phyloP scores from a whole-genome alignment of 1,140 invertebrate genomes.

The Ceratoteleas bidentatus region DNA sequence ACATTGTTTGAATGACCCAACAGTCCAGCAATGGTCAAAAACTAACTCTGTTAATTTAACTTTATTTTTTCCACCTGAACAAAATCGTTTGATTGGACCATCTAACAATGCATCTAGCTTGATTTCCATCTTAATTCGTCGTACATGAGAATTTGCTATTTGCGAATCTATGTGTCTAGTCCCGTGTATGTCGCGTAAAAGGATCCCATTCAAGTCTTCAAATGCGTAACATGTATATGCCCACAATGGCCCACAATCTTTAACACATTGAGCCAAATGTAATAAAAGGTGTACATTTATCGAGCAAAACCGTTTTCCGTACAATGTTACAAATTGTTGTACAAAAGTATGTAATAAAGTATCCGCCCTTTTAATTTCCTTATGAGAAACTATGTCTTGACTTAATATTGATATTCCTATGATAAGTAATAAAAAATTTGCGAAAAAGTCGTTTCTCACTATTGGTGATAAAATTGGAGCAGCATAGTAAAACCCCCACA shows the following conservation, averaged over 20 bases:
- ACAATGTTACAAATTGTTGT: slow-evolving; percentile 43
- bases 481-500: slow-evolving; percentile 43
- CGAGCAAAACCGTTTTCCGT: slow-evolving; percentile 55
- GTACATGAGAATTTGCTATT: slow-evolving; percentile 38
- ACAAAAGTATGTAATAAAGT: slow-evolving; percentile 51
- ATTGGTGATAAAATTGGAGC: slow-evolving; percentile 23
- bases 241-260: slow-evolving; percentile 53
- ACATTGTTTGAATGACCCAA: too few relatives aligned
- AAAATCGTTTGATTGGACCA: too few relatives aligned
- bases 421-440: slow-evolving; percentile 31
- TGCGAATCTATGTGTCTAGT: slow-evolving; percentile 58
- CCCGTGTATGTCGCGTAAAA: slow-evolving; percentile 55
- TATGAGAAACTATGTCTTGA: not conserved
- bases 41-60: too few relatives aligned
- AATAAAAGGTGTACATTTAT: slow-evolving; percentile 62
- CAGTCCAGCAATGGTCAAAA: too few relatives aligned
- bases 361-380: not conserved
- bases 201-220: slow-evolving; percentile 61
- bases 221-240: slow-evolving; percentile 52
- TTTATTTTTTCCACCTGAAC: too few relatives aligned
- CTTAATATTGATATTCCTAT: slow-evolving; percentile 22
- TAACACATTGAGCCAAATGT: slow-evolving; percentile 58
- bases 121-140: slow-evolving; percentile 45
- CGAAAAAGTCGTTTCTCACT: slow-evolving; percentile 23
- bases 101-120: too few relatives aligned